Base-by-base conservation (phyloP, 1,140 invertebrate genomes). In the Drosophila nigromelanica region DNA sequence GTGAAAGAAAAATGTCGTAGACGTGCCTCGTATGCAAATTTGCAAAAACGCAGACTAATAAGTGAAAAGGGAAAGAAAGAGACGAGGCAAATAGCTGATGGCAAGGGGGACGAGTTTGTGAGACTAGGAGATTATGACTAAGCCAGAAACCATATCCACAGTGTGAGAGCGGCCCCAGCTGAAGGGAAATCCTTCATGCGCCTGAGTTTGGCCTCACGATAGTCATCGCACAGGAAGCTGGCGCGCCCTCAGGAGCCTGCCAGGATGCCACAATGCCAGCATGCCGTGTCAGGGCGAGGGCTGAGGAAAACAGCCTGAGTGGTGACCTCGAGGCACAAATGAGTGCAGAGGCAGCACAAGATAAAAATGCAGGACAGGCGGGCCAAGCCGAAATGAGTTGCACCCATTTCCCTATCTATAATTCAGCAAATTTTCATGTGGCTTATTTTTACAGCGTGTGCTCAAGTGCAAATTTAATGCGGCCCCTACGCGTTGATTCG, bases 1-100 rank as follows among this genome's bases (percentile, higher is more conserved):
- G 73, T 72, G 54, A 43, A 71, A 79, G 82, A 89, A 89, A 79
- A 87, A 89, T 87, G 76, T 71, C 83, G 54, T 73, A 80, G 73
- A 90, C 87, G 87, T 90, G 87, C 74, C 68, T 76, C 72, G 79
- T 90, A 90, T 90, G 87, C 82, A 90, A 90, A 90, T 90, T 87
- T 90, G 66, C 76, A 82, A 77, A 77, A 87, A 74, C 73, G 72
- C 55, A 78, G 73, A 90, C 87, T 90, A 90, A 90, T 90, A 90
- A 90, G 78, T 86, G 70, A 71, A 76, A 60, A 75, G 55, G 54
- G 42, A 37, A 55, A 18, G 24, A 51, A 52, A 74, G 40, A 42
- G 67, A 52, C 12, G 40, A 45, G 37, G 35, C 15, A 55, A 24
- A 52, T 7, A 67, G 42, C 18, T 35, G 59, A 30, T 8, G 10